Evolutionary conservation across 92 coral and sea anemone species (phyloP), one percentile per base, ranked within the genome.

Genomic region (Palythoa grandiflora): DNA sequence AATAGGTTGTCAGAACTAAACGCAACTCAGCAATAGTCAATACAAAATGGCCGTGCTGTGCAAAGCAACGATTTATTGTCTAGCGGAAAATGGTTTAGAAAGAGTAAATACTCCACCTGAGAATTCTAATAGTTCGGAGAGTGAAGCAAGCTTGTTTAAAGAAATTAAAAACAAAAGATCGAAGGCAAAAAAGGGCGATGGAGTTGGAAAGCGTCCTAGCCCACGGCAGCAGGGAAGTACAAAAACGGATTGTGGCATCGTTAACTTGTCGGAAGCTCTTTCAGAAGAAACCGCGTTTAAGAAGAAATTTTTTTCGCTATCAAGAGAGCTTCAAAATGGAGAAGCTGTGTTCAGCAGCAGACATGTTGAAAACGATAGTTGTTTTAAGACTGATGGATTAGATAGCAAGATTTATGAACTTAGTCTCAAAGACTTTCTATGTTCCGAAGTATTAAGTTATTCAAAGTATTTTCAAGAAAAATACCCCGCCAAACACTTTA

Each of bases 321-420:
- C 84, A 55, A 79, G 84, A 79, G 71, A 57, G 15, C 16, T 59
- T 55, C 84, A 79, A 36, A 79, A 59, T 79, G 73, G 84, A 39
- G 84, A 79, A 79, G 15, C 13, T 11, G 51, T 61, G 12, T 11
- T 53, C 38, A 39, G 57, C 54, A 60, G 38, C 35, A 63, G 70
- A 16, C 70, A 63, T 17, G 50, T 3, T 44, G 80, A 76, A 76
- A 38, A 17, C 14, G 38, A 51, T 17, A 9, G 7, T 16, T 75
- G 36, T 20, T 75, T 39, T 17, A 2, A 28, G 28, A 28, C 28
- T 28, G 28, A 38, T 39, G 37, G 35, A 79, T 39, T 70, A 14
- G 1, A n/a, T 59, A 0, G 19, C 70, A 63, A 17, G 12, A 37
- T 17, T 79, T 21, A 47, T 1, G 28, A 59, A 35, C 57, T 79